A percentile compares a stretch with the other conserved stretches of the same genome.
These are phyloP conservation scores for Tachyglossus aculeatus DNA, from an alignment of 2,797 vertebrate species.

Conservation along the genomic window DNA sequence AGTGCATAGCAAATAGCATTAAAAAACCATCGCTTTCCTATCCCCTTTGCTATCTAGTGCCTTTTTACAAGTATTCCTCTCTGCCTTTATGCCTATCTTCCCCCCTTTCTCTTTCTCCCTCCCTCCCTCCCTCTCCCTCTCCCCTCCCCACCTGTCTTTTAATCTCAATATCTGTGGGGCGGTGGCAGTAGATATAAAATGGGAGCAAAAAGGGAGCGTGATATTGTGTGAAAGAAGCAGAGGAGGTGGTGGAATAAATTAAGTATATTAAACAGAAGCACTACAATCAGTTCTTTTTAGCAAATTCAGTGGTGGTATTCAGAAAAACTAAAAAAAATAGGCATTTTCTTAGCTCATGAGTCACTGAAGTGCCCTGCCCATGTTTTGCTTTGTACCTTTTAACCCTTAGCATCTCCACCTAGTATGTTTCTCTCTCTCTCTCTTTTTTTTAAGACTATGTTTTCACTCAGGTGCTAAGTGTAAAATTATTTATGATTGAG, in stretches of 20 bases:
- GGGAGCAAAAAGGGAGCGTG: not conserved
- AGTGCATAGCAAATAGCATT: too few species aligned
- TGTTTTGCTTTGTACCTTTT: not conserved
- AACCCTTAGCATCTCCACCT: constrained; percentile 49
- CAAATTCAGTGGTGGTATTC: too few species aligned
- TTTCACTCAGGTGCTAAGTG: too few species aligned
- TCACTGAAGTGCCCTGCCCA: not conserved
- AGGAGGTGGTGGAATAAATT: not conserved
- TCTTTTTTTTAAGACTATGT: too few species aligned
- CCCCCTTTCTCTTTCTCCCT: not conserved
- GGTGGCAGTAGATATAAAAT: not conserved
- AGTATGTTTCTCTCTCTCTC: constrained; percentile 46
- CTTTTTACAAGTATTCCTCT: not conserved
- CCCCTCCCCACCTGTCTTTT: not conserved
- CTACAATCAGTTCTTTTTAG: too few species aligned
- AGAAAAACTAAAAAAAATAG: too few species aligned
- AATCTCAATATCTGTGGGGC: constrained; percentile 2
- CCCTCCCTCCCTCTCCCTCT: not conserved
- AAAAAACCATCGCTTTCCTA: too few species aligned
- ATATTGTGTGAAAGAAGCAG: not conserved
- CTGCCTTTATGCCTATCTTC: not conserved
- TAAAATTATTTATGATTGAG: too few species aligned
- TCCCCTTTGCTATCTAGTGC: not conserved
- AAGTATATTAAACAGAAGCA: not conserved
- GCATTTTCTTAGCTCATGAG: too few species aligned